These are phyloP conservation scores for Tribolium freemani DNA, from an alignment of 2,888 invertebrate genomes.

Conservation along the genomic window DNA sequence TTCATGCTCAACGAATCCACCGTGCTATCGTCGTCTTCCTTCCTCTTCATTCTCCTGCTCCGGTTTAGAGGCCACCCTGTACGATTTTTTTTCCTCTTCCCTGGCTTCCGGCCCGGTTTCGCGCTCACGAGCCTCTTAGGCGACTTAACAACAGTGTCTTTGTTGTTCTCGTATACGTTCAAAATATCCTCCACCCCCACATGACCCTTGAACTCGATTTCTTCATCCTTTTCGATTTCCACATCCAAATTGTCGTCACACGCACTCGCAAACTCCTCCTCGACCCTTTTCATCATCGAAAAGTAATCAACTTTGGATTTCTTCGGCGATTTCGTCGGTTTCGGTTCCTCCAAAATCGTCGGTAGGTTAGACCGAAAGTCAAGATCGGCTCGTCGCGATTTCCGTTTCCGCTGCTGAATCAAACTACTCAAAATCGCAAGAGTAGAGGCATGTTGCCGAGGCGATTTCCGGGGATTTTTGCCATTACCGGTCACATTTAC, in stretches of 20 bases:
- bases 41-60: conserved; percentile 66
- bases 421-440: conserved; percentile 83
- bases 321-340: conserved; percentile 41
- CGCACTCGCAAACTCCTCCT: conserved; percentile 65
- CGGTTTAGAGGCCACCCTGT: conserved; percentile 84
- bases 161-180: conserved; percentile 66
- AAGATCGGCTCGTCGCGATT: conserved; percentile 58
- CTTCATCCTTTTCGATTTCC: conserved; percentile 63
- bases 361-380: conserved; percentile 45
- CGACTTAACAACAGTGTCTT: conserved; percentile 55
- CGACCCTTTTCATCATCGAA: conserved; percentile 66
- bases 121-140: conserved; percentile 1
- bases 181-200: conserved; percentile 62
- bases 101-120: conserved; percentile 59
- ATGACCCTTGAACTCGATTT: conserved; percentile 59
- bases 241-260: conserved; percentile 51
- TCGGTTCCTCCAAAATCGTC: conserved; percentile 57
- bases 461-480: conserved; percentile 83
- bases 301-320: conserved; percentile 59
- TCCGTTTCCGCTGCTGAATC: conserved; percentile 71
- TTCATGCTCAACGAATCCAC: conserved; percentile 56
- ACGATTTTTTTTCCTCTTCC: conserved; percentile 77
- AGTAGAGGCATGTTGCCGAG: conserved; percentile 90
- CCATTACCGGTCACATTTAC: conserved; percentile 59
- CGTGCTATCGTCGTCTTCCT: conserved; percentile 56